Evolutionary conservation across 2,797 vertebrate species (phyloP).

Genomic region (Halcyon smyrnensis): DNA sequence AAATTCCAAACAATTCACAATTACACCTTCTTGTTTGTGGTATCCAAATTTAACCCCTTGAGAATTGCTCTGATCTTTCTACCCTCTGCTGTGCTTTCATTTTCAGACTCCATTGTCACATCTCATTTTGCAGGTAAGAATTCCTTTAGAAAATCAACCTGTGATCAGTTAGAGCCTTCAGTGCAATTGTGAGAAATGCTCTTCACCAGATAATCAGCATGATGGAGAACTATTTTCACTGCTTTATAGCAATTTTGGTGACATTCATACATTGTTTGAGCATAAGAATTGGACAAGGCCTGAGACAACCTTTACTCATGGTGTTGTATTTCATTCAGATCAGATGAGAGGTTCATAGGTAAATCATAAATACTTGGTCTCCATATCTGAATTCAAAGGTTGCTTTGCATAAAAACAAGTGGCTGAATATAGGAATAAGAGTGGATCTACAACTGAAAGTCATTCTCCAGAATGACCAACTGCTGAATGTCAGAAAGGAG

Average conservation of each 20-base stretch:
- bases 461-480: not conserved
- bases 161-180: not conserved
- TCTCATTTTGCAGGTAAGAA: not conserved
- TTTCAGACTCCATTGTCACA: not conserved
- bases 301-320: not conserved
- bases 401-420: not conserved
- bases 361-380: conserved; percentile 65
- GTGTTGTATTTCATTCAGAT: conserved; percentile 9
- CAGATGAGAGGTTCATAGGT: conserved; percentile 36
- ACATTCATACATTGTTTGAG: fast-evolving
- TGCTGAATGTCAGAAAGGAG: not conserved
- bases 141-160: not conserved
- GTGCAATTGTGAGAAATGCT: not conserved
- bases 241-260: not conserved
- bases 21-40: not conserved
- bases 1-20: not conserved
- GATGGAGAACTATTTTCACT: not conserved
- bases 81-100: not conserved
- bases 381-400: conserved; percentile 71
- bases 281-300: fast-evolving
- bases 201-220: not conserved
- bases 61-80: not conserved
- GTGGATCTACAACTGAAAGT: not conserved
- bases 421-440: not conserved
- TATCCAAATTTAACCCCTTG: not conserved